A percentile compares a stretch with the other conserved stretches of the same genome.
These are phyloP conservation scores for Amazonetta brasiliensis DNA, from an alignment of 2,797 vertebrate genomes.

Conservation along the genomic window DNA sequence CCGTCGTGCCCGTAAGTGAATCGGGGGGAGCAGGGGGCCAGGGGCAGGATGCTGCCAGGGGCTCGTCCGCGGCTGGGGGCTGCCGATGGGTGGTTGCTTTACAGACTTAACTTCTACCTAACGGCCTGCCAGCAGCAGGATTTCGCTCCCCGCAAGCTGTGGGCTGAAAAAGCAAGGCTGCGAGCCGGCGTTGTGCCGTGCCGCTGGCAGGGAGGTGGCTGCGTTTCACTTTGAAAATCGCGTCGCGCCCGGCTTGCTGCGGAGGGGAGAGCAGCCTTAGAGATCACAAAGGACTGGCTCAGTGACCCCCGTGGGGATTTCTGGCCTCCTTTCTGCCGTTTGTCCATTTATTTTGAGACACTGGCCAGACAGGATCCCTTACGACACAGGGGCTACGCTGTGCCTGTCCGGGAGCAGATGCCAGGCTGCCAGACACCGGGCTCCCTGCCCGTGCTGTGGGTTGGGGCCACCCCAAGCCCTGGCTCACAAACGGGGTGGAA, in stretches of 20 bases:
- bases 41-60: not conserved
- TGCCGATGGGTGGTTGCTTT: not conserved
- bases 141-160: not conserved
- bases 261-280: not conserved
- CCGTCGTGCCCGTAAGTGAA: constrained; percentile 62
- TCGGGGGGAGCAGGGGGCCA: not conserved
- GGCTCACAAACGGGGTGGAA: not conserved
- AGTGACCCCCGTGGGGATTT: not conserved
- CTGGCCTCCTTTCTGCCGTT: not conserved
- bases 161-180: not conserved
- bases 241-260: not conserved
- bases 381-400: rapidly evolving
- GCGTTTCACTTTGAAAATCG: not conserved
- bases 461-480: not conserved
- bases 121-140: rapidly evolving
- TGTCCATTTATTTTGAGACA: not conserved
- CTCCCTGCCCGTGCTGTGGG: not conserved
- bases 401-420: rapidly evolving
- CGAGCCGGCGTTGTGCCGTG: not conserved
- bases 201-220: not conserved
- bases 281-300: not conserved
- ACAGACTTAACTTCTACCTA: not conserved
- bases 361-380: not conserved
- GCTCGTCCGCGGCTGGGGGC: not conserved
- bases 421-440: not conserved